Evolutionary conservation across 2,888 invertebrate species (phyloP).

Genomic region (Gonocerus acuteangulatus): DNA sequence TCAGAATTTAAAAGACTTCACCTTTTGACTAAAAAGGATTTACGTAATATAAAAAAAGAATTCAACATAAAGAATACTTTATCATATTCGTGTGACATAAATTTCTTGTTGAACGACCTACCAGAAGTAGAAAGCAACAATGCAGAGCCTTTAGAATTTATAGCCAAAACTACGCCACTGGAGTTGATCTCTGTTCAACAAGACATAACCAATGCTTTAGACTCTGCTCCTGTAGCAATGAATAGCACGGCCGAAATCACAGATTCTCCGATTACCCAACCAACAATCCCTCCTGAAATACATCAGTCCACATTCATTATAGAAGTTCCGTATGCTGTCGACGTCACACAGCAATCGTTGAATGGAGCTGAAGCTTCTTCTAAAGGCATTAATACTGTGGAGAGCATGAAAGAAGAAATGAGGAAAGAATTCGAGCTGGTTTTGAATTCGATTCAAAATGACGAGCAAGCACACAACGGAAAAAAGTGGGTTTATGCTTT

Average conservation of each 20-base stretch:
- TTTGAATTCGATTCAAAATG: background rate
- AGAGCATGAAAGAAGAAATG: background rate
- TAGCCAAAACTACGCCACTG: too few relatives aligned
- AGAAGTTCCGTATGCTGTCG: too few relatives aligned
- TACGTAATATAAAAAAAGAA: constrained; percentile 34
- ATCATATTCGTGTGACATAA: background rate
- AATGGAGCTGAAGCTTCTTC: too few relatives aligned
- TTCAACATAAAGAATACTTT: background rate
- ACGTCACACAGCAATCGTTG: too few relatives aligned
- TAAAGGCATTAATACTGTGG: background rate
- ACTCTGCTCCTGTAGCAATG: too few relatives aligned
- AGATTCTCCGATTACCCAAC: too few relatives aligned
- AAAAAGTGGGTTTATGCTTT: background rate
- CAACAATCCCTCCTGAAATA: too few relatives aligned
- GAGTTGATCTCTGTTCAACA: too few relatives aligned
- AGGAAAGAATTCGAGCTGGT: background rate
- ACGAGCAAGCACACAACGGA: background rate
- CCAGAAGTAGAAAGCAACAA: background rate
- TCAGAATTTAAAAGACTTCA: constrained; percentile 25
- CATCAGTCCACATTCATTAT: too few relatives aligned
- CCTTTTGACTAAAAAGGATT: constrained; percentile 34
- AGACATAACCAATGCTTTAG: too few relatives aligned
- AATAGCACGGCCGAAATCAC: background rate
- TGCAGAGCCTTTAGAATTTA: background rate
- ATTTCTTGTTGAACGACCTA: background rate